Evolutionary conservation across 2,888 invertebrate species (phyloP).

Genomic region (Argynnis bischoffii): DNA sequence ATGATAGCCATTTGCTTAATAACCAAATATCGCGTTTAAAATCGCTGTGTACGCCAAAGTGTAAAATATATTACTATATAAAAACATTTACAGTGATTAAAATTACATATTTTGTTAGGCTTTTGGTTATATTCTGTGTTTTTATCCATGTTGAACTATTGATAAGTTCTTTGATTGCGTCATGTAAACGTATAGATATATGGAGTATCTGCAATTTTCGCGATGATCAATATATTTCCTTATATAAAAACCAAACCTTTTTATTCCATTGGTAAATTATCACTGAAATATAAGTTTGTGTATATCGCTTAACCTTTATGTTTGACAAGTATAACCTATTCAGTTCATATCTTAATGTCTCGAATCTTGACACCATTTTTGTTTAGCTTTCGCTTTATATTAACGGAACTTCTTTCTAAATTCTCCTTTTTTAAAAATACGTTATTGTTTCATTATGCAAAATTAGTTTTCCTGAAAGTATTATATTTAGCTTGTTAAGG

Average conservation of each 20-base stretch:
- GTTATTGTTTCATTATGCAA: background rate
- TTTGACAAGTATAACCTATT: constrained; percentile 78
- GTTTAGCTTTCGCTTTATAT: constrained; percentile 59
- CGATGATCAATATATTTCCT: constrained; percentile 43
- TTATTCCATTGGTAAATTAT: background rate
- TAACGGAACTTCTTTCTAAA: constrained; percentile 17
- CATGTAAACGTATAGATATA: constrained; percentile 72
- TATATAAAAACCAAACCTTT: constrained; percentile 32
- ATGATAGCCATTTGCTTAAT: constrained; percentile 72
- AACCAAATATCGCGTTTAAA: constrained; percentile 49
- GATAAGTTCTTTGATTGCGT: constrained; percentile 77
- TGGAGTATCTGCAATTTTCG: constrained; percentile 49
- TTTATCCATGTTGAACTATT: constrained; percentile 66
- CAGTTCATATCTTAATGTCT: constrained; percentile 44
- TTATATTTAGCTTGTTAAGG: constrained; percentile 56
- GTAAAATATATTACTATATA: constrained; percentile 32
- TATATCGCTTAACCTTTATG: constrained; percentile 63
- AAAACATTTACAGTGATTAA: constrained; percentile 49
- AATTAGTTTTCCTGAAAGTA: background rate
- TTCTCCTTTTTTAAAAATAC: background rate
- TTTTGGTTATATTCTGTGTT: constrained; percentile 74
- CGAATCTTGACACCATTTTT: constrained; percentile 74
- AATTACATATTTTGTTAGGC: constrained; percentile 45
- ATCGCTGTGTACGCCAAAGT: constrained; percentile 14
- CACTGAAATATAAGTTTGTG: constrained; percentile 38